Percentiles rank a stretch among this genome's conserved stretches.
Conservation (phyloP, 2,113 vertebrate species). For the Passer domesticus region DNA sequence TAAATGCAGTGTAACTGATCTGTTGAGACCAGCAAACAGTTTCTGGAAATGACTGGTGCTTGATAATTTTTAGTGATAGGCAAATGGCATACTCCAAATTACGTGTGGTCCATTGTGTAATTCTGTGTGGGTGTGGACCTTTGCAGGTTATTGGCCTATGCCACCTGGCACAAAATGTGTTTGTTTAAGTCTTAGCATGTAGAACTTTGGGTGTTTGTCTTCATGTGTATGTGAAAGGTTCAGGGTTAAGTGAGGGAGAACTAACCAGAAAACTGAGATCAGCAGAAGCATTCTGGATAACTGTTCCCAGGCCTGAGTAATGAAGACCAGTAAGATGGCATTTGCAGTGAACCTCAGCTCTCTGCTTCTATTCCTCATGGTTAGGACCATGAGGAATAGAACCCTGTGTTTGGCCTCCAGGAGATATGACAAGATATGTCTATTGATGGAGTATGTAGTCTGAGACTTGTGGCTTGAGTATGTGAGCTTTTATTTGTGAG, state of each 20-base stretch:
- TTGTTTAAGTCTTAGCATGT: slow-evolving; percentile 57
- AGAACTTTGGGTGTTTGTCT: slow-evolving; percentile 56
- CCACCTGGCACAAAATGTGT: slow-evolving; percentile 48
- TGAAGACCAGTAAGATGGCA: not conserved
- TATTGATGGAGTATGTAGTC: not conserved
- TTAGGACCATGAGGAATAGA: no score
- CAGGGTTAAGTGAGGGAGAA: slow-evolving; percentile 44
- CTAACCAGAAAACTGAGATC: slow-evolving; percentile 27
- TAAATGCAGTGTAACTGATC: slow-evolving; percentile 51
- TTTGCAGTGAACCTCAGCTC: not conserved
- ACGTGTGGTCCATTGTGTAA: slow-evolving; percentile 61
- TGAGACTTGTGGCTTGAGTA: not conserved
- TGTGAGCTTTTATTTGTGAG: not conserved
- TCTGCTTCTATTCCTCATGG: not conserved
- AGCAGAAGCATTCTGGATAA: slow-evolving; percentile 13
- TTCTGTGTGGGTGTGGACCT: slow-evolving; percentile 52
- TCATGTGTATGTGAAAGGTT: slow-evolving; percentile 54
- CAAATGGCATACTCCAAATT: slow-evolving; percentile 46
- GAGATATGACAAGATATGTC: not conserved
- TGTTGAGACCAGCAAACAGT: slow-evolving; percentile 34
- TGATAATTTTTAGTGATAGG: slow-evolving; percentile 50
- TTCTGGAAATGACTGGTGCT: slow-evolving; percentile 51
- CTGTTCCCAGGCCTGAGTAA: not conserved
- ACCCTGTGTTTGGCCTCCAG: not conserved
- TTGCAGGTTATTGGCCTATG: slow-evolving; percentile 64